Conservation (phyloP, 2,797 vertebrate species). For the Emys orbicularis region DNA sequence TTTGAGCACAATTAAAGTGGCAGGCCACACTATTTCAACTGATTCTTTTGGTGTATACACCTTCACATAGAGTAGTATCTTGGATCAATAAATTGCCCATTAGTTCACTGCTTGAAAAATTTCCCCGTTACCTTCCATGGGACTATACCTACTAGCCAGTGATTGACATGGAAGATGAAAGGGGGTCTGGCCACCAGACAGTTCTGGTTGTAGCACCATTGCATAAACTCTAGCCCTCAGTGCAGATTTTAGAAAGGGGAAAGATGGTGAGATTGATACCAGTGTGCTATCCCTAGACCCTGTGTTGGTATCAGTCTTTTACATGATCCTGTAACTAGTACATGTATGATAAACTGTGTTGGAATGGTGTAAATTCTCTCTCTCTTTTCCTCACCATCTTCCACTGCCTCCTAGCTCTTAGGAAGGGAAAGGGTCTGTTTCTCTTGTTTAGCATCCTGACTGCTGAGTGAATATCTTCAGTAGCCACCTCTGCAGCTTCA, state of each 20-base stretch:
- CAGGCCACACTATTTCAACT: neutral
- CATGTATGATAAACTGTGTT: neutral
- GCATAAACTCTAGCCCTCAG: neutral
- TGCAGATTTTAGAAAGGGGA: neutral
- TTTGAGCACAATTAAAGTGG: neutral
- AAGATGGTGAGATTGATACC: fast-evolving
- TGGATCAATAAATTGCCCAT: neutral
- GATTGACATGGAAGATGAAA: fast-evolving
- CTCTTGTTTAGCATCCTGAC: neutral
- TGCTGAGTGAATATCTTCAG: neutral
- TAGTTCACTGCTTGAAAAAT: neutral
- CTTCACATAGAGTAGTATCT: neutral
- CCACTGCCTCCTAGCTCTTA: neutral
- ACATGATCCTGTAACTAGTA: neutral
- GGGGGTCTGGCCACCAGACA: fast-evolving
- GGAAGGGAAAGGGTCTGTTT: neutral
- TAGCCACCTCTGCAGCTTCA: neutral
- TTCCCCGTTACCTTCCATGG: neutral
- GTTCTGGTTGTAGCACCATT: neutral
- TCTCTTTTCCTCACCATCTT: neutral
- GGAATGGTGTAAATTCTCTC: neutral
- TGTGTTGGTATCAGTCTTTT: neutral
- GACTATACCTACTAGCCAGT: neutral
- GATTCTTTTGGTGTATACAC: neutral
- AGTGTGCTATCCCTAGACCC: neutral